Conservation (phyloP, 2,113 vertebrate genomes). For the Microtus ochrogaster region DNA sequence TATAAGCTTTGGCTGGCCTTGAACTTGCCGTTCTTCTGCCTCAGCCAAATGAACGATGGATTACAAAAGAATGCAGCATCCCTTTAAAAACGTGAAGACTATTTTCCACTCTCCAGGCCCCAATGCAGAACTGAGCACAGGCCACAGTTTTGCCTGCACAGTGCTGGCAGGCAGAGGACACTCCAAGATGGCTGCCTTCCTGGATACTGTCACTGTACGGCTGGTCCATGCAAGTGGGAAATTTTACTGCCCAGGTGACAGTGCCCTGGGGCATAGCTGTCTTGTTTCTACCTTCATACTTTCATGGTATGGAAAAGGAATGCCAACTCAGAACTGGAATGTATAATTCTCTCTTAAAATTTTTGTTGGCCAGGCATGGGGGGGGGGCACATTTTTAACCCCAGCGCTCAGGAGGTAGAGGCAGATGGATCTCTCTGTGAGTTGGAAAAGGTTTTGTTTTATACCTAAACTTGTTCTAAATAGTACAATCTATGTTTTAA, state of each 20-base stretch:
- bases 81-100: neutral
- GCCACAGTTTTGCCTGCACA: neutral
- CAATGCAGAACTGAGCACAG: too few species aligned
- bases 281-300: neutral
- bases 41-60: neutral
- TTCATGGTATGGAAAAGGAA: neutral
- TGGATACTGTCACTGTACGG: rapidly evolving
- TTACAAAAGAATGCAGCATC: too few species aligned
- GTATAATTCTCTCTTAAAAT: neutral
- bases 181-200: too few species aligned
- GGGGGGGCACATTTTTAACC: neutral
- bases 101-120: neutral
- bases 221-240: neutral
- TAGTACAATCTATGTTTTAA: neutral
- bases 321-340: neutral
- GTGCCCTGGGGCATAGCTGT: neutral
- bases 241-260: neutral
- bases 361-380: too few species aligned
- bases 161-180: rapidly evolving
- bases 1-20: neutral
- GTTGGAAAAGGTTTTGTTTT: neutral
- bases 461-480: neutral
- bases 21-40: neutral
- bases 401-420: neutral
- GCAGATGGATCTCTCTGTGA: neutral